A percentile compares a stretch with the other conserved stretches of the same genome.
Evolutionary conservation across 2,888 invertebrate species (phyloP).

Genomic region (Drosophila cognata): DNA sequence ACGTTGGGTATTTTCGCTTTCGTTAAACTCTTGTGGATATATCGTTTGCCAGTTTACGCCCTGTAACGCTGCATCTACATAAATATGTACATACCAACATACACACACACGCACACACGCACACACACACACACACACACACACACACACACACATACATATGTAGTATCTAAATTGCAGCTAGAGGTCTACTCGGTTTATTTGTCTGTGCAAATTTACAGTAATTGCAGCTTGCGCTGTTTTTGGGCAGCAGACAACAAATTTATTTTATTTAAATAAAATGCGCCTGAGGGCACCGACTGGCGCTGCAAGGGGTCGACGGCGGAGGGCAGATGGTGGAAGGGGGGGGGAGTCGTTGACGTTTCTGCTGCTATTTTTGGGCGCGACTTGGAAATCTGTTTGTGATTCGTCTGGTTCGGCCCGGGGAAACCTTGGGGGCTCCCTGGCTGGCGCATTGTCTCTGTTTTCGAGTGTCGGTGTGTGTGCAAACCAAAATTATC

Average conservation of each 20-base stretch:
- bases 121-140: neutral
- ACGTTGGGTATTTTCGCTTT: conserved; percentile 4
- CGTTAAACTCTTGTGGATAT: conserved; percentile 1
- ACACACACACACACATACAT: neutral
- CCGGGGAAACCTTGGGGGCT: conserved; percentile 43
- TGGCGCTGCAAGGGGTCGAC: neutral
- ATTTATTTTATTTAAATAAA: conserved; percentile 81
- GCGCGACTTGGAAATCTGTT: conserved; percentile 69
- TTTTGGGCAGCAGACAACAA: conserved; percentile 60
- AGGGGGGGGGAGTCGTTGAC: conserved; percentile 8
- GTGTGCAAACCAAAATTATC: conserved; percentile 75
- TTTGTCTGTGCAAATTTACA: conserved; percentile 67
- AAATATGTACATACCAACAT: neutral
- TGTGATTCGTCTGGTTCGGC: conserved; percentile 48
- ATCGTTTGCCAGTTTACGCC: neutral
- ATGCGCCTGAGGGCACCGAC: conserved; percentile 68
- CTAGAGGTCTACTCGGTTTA: conserved; percentile 22
- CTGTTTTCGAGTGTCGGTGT: conserved; percentile 59
- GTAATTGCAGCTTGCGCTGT: conserved; percentile 68
- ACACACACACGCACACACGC: neutral
- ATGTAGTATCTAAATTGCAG: neutral
- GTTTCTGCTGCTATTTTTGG: conserved; percentile 67
- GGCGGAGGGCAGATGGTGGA: neutral
- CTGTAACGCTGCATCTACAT: conserved; percentile 1
- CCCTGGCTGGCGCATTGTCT: conserved; percentile 25